Percentiles rank a stretch among this genome's conserved stretches.
Conservation (phyloP, 2,113 vertebrate species). For the Drymodes brunneopygia region DNA sequence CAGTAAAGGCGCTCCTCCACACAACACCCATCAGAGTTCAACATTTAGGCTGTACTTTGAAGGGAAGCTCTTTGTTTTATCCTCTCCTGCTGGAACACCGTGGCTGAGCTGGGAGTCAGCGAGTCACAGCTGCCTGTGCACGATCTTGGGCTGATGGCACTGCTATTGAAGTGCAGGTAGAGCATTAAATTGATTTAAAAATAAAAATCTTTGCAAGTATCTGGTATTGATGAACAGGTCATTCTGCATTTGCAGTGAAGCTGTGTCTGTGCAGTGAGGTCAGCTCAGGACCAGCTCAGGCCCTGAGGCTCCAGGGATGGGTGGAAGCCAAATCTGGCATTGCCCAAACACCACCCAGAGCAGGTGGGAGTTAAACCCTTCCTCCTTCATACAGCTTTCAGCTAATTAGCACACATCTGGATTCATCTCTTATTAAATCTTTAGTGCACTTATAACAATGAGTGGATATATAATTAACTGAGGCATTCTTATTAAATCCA, state of each 20-base stretch:
- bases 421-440: conserved; percentile 18
- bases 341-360: accelerated
- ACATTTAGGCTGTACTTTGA: not conserved
- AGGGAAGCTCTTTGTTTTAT: not conserved
- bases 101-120: not conserved
- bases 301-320: not conserved
- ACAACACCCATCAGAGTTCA: not conserved
- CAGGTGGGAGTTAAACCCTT: not conserved
- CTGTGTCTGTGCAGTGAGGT: not conserved
- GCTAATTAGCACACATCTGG: not conserved
- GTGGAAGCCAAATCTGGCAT: not conserved
- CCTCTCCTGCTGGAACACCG: not conserved
- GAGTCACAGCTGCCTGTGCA: not conserved
- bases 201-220: not conserved
- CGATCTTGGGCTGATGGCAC: conserved; percentile 8
- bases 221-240: conserved; percentile 29
- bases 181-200: conserved; percentile 9
- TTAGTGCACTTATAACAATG: not conserved
- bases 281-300: not conserved
- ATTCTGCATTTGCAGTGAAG: not conserved
- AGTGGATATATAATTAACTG: conserved; percentile 8
- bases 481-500: not conserved
- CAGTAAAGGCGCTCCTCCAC: not conserved
- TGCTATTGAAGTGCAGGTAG: conserved; percentile 25
- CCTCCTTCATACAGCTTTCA: not conserved